phyloP scores from a whole-genome alignment of 2,113 vertebrate genomes.

The Pundamilia nyererei region DNA sequence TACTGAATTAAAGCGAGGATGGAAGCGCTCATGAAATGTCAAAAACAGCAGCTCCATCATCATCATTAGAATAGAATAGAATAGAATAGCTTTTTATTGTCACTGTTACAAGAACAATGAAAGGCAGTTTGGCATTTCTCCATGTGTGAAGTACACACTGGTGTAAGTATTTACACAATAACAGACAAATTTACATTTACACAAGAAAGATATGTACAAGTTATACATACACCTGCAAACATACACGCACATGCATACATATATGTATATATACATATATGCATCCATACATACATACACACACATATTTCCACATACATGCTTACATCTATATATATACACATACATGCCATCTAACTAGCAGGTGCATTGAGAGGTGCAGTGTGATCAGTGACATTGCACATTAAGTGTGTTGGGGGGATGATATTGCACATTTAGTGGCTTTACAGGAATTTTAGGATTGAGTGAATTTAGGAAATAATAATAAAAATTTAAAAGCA shows the following conservation, averaged over 20 bases:
- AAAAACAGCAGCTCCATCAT: background rate
- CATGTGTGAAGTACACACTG: background rate
- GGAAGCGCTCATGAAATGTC: constrained; percentile 11
- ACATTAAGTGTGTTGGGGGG: background rate
- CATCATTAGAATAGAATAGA: background rate
- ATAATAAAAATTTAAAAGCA: background rate
- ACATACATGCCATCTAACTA: background rate
- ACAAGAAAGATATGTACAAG: background rate
- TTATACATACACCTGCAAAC: background rate
- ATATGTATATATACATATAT: background rate
- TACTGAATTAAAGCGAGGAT: constrained; percentile 16
- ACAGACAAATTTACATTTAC: background rate
- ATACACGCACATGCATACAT: background rate
- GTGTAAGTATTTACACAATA: background rate
- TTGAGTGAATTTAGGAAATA: background rate
- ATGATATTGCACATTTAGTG: background rate
- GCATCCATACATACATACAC: background rate
- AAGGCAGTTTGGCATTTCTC: background rate
- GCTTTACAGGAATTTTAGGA: background rate
- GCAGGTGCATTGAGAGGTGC: background rate
- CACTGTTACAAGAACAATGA: background rate
- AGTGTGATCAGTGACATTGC: background rate
- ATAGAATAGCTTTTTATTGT: background rate
- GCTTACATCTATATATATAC: background rate
- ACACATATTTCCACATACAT: background rate